A percentile compares a stretch with the other conserved stretches of the same genome.
Evolutionary conservation across 2,113 vertebrate genomes (phyloP).

Genomic region (Equus przewalskii): DNA sequence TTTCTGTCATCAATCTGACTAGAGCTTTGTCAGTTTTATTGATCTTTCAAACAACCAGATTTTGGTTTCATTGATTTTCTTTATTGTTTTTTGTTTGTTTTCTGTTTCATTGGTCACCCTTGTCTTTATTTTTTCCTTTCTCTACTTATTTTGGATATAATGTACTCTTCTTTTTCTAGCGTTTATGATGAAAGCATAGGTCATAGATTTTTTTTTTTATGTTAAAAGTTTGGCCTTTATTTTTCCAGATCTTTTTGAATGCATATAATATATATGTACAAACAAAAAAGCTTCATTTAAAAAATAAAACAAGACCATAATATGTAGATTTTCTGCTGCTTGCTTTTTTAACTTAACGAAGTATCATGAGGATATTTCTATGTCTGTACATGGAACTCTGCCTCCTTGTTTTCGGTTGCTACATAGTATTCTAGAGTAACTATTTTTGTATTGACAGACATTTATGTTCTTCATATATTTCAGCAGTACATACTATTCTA

Average conservation of each 20-base stretch:
- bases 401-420: constrained; percentile 12
- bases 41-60: neutral
- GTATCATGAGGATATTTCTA: neutral
- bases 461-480: constrained; percentile 52
- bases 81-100: constrained; percentile 16
- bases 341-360: constrained; percentile 34
- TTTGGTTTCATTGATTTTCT: constrained; percentile 53
- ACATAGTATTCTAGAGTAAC: neutral
- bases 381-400: neutral
- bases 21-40: constrained; percentile 9
- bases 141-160: constrained; percentile 20
- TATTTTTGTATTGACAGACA: neutral
- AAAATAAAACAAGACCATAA: neutral
- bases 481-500: neutral
- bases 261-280: neutral
- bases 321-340: constrained; percentile 21
- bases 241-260: constrained; percentile 38
- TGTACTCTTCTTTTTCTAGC: neutral
- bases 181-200: constrained; percentile 47
- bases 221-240: constrained; percentile 45
- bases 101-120: neutral
- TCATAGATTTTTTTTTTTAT: neutral
- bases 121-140: constrained; percentile 29
- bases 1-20: neutral
- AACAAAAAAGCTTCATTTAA: constrained; percentile 39